Evolutionary conservation across 2,888 invertebrate genomes (phyloP).

Genomic region (Hemaris fuciformis): DNA sequence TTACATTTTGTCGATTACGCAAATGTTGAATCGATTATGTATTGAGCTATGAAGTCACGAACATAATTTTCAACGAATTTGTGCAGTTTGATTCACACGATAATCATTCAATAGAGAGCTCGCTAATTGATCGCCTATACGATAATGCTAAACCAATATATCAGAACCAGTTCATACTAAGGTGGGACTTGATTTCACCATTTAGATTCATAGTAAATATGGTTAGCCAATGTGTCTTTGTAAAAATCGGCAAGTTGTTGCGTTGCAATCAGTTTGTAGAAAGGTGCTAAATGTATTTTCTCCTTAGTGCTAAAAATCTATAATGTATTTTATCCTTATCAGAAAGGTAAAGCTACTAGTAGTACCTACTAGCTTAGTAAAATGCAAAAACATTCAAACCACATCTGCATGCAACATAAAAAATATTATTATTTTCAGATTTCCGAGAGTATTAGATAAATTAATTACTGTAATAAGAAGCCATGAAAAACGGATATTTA

Average conservation of each 20-base stretch:
- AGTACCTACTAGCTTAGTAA: not conserved
- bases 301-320: not conserved
- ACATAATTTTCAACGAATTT: constrained; percentile 6
- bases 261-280: not conserved
- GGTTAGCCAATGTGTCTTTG: not conserved
- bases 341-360: too few relatives aligned
- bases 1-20: constrained; percentile 5
- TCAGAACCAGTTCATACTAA: not conserved
- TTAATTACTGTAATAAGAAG: not conserved
- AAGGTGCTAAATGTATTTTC: not conserved
- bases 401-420: too few relatives aligned
- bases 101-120: constrained; percentile 2
- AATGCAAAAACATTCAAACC: not conserved
- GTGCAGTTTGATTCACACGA: constrained; percentile 3
- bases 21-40: constrained; percentile 9
- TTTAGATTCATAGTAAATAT: not conserved
- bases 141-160: not conserved
- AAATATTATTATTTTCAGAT: too few relatives aligned
- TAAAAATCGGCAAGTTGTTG: not conserved
- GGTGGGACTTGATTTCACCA: not conserved
- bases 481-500: not conserved
- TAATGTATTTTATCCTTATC: not conserved
- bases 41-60: constrained; percentile 3
- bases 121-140: not conserved
- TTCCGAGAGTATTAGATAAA: not conserved